These are phyloP conservation scores for Allygus modestus DNA, from an alignment of 2,888 invertebrate genomes.

Conservation along the genomic window DNA sequence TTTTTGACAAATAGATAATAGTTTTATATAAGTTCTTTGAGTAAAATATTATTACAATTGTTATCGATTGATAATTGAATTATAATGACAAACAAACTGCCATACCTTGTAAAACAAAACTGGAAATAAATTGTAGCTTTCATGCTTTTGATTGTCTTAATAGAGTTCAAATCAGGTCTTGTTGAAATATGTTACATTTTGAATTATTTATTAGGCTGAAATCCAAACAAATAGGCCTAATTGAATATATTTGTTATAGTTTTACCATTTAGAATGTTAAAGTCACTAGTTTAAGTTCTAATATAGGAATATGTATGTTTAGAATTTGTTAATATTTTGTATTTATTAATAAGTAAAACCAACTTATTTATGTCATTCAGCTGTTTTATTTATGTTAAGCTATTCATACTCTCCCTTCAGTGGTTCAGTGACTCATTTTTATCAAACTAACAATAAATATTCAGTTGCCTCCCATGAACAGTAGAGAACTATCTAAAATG, in stretches of 20 bases:
- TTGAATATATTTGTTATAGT: background rate
- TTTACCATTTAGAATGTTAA: constrained; percentile 2
- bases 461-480: too few relatives aligned
- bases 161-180: background rate
- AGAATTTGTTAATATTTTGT: constrained; percentile 17
- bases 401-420: too few relatives aligned
- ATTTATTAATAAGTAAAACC: constrained; percentile 11
- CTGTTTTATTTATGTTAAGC: background rate
- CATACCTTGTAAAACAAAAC: background rate
- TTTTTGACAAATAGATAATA: too few relatives aligned
- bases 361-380: constrained; percentile 1
- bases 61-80: too few relatives aligned
- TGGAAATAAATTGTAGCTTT: background rate
- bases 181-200: too few relatives aligned
- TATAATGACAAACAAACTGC: too few relatives aligned
- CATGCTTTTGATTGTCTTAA: background rate
- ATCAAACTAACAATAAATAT: too few relatives aligned
- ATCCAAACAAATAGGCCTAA: background rate
- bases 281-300: constrained; percentile 37
- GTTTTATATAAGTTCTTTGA: too few relatives aligned
- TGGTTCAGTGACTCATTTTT: too few relatives aligned
- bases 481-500: too few relatives aligned
- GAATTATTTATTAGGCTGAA: background rate
- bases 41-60: too few relatives aligned
- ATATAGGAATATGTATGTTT: background rate